phyloP scores from a whole-genome alignment of 2,113 vertebrate species.

The Holacanthus passer region DNA sequence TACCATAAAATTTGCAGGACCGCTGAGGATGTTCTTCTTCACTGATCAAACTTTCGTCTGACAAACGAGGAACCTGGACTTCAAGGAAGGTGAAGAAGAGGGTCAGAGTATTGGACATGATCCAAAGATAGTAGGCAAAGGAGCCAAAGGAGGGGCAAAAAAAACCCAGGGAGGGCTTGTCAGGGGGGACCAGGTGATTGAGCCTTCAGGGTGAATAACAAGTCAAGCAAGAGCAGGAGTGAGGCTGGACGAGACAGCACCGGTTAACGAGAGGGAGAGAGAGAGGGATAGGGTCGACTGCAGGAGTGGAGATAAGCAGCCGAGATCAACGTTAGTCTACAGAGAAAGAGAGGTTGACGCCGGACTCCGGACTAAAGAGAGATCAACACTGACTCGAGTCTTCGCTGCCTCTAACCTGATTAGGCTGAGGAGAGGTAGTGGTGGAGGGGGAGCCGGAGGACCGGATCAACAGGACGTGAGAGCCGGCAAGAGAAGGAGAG shows the following conservation, averaged over 20 bases:
- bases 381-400: slow-evolving; percentile 77
- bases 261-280: slow-evolving; percentile 31
- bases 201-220: slow-evolving; percentile 70
- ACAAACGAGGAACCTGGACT: slow-evolving; percentile 54
- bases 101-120: slow-evolving; percentile 33
- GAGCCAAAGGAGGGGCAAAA: slow-evolving; percentile 33
- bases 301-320: slow-evolving; percentile 60
- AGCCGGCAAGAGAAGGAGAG: slow-evolving; percentile 33
- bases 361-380: slow-evolving; percentile 77
- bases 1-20: slow-evolving; percentile 51
- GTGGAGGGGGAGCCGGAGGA: slow-evolving; percentile 60
- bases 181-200: slow-evolving; percentile 53
- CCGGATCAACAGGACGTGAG: slow-evolving; percentile 48
- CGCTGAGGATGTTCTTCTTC: slow-evolving; percentile 65
- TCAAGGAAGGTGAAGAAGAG: slow-evolving; percentile 51
- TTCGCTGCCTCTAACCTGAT: slow-evolving; percentile 82
- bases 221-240: slow-evolving; percentile 63
- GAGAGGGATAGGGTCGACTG: slow-evolving; percentile 34
- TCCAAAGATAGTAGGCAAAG: slow-evolving; percentile 43
- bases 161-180: slow-evolving; percentile 37
- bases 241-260: slow-evolving; percentile 51
- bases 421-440: slow-evolving; percentile 66
- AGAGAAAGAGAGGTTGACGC: slow-evolving; percentile 71
- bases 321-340: slow-evolving; percentile 65
- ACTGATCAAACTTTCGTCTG: slow-evolving; percentile 69